These are phyloP conservation scores for Pachyrhynchus sulphureomaculatus DNA, from an alignment of 1,140 invertebrate species.

Conservation along the genomic window DNA sequence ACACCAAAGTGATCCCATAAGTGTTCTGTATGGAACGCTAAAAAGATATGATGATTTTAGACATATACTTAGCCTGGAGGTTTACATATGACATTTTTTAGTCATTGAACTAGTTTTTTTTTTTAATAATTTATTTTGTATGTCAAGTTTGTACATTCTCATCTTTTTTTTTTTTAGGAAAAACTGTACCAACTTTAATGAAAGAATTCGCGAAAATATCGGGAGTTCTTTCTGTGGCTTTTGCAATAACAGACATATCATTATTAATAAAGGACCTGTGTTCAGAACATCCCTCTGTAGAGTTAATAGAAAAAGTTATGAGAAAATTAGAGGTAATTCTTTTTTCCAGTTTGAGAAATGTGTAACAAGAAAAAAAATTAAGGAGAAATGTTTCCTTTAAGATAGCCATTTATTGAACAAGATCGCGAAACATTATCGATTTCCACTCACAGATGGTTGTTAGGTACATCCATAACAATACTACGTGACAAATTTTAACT, in stretches of 20 bases:
- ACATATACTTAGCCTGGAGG: too few relatives aligned
- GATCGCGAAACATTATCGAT: too few relatives aligned
- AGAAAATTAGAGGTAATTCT: constrained; percentile 18
- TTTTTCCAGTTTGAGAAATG: not conserved
- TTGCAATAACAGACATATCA: constrained; percentile 28
- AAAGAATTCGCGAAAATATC: constrained; percentile 29
- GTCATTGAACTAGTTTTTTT: too few relatives aligned
- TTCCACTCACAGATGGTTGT: too few relatives aligned
- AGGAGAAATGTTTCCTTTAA: not conserved
- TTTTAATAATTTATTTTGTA: not conserved
- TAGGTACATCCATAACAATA: too few relatives aligned
- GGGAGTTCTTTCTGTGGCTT: constrained; percentile 27
- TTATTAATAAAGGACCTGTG: constrained; percentile 31
- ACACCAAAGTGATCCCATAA: too few relatives aligned
- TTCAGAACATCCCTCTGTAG: constrained; percentile 31
- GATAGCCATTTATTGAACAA: not conserved
- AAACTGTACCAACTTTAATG: constrained; percentile 15
- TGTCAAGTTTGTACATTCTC: not conserved
- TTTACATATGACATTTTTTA: too few relatives aligned
- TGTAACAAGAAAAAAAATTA: not conserved
- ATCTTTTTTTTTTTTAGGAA: constrained; percentile 6
- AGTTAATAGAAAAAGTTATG: constrained; percentile 24
- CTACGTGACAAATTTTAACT: too few relatives aligned
- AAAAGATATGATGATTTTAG: too few relatives aligned
- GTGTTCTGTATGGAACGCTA: too few relatives aligned